Evolutionary conservation across 2,113 vertebrate genomes (phyloP).

Genomic region (Petrocephalus microphthalmus): DNA sequence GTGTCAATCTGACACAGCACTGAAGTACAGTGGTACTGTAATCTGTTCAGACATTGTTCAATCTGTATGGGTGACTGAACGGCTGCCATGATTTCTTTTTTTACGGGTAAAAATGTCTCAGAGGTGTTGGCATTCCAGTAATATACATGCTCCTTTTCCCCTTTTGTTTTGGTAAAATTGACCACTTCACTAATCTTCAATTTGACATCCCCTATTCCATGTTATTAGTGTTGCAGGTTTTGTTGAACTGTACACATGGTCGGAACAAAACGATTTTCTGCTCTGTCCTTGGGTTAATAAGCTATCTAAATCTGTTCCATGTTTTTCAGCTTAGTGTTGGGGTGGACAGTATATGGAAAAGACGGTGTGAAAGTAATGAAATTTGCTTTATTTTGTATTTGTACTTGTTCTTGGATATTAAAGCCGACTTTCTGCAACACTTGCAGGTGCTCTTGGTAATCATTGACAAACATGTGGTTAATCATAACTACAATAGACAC

Average conservation of each 20-base stretch:
- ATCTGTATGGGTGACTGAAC: not conserved
- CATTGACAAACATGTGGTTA: not conserved
- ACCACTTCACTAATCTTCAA: not conserved
- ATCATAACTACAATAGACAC: not conserved
- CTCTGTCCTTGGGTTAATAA: not conserved
- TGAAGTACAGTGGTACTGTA: conserved; percentile 18
- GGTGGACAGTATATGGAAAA: not conserved
- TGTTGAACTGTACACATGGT: not conserved
- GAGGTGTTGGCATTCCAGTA: not conserved
- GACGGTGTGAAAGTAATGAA: not conserved
- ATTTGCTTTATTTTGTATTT: not conserved
- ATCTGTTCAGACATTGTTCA: not conserved
- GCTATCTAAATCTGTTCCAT: not conserved
- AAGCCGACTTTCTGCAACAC: not conserved
- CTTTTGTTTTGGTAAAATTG: not conserved
- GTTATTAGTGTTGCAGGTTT: not conserved
- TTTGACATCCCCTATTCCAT: not conserved
- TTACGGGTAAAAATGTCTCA: not conserved
- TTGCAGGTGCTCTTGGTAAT: not conserved
- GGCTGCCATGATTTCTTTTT: not conserved
- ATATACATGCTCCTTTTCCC: not conserved
- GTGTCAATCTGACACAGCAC: conserved; percentile 44
- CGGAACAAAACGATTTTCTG: not conserved
- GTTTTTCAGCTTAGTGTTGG: not conserved
- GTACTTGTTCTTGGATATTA: not conserved